Percentiles rank a stretch among this genome's conserved stretches.
phyloP scores from a whole-genome alignment of 1,140 invertebrate genomes.

The Oreohelix idahoensis region DNA sequence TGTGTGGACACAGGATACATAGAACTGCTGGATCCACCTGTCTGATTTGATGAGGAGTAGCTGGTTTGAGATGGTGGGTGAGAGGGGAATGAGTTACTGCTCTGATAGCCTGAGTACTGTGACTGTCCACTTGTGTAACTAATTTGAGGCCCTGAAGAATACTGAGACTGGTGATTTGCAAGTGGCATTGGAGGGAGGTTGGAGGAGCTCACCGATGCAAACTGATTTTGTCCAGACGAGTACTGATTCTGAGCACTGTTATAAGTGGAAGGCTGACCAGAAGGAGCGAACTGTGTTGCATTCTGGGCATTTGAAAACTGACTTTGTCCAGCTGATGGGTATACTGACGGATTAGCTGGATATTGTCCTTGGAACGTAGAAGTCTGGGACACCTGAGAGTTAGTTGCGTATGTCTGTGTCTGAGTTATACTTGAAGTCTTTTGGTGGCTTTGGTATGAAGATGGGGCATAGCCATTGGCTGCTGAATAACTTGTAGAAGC shows the following conservation, averaged over 20 bases:
- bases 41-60: conserved; percentile 30
- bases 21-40: conserved; percentile 34
- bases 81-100: conserved; percentile 43
- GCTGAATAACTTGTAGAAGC: conserved; percentile 38
- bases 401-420: conserved; percentile 26
- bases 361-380: conserved; percentile 38
- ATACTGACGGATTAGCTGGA: conserved; percentile 35
- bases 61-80: conserved; percentile 47
- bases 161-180: conserved; percentile 35
- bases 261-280: conserved; percentile 46
- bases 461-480: conserved; percentile 42
- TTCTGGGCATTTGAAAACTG: conserved; percentile 22
- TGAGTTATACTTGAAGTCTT: conserved; percentile 36
- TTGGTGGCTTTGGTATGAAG: conserved; percentile 38
- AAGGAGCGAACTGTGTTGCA: conserved; percentile 16
- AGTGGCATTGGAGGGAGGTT: conserved; percentile 13
- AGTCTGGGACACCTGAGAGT: conserved; percentile 37
- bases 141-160: conserved; percentile 40
- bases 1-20: conserved; percentile 48
- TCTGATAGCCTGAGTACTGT: conserved; percentile 42
- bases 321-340: conserved; percentile 36
- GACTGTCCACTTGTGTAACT: conserved; percentile 53
- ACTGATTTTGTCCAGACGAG: conserved; percentile 53
- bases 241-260: conserved; percentile 60
- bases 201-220: conserved; percentile 31